phyloP scores from a whole-genome alignment of 2,797 vertebrate species.

The Micrastur ruficollis region DNA sequence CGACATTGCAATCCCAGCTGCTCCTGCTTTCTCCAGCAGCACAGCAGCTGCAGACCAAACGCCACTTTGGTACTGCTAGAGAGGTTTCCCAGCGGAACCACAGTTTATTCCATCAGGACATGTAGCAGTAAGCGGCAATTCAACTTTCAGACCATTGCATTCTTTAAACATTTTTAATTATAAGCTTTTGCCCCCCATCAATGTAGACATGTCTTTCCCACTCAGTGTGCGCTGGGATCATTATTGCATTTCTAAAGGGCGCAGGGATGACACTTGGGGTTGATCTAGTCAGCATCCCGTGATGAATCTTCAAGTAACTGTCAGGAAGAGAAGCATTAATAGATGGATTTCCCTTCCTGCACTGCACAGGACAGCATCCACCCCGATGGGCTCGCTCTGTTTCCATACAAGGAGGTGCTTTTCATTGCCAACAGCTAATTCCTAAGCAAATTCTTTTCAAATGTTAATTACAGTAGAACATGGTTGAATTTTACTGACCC shows the following conservation, averaged over 20 bases:
- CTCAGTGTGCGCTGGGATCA: background rate
- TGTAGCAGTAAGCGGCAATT: fast-evolving
- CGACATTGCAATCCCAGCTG: background rate
- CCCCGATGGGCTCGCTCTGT: background rate
- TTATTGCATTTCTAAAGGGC: background rate
- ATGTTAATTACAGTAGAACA: constrained; percentile 83
- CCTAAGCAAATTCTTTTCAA: constrained; percentile 76
- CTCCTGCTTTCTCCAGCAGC: background rate
- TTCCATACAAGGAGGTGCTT: background rate
- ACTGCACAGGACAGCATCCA: background rate
- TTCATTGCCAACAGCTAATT: constrained; percentile 75
- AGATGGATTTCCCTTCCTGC: background rate
- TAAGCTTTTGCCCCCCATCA: background rate
- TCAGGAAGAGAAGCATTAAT: background rate
- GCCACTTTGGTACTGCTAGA: background rate
- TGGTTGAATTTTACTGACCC: constrained; percentile 61
- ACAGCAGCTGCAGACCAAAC: background rate
- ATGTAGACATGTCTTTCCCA: background rate
- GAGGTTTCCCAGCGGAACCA: background rate
- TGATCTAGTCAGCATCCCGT: background rate
- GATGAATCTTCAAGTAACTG: background rate
- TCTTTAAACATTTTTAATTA: background rate
- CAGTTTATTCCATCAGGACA: background rate
- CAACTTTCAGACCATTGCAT: background rate
- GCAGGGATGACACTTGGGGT: background rate